phyloP scores from a whole-genome alignment of 2,797 vertebrate species.

The Sebastes variabilis region DNA sequence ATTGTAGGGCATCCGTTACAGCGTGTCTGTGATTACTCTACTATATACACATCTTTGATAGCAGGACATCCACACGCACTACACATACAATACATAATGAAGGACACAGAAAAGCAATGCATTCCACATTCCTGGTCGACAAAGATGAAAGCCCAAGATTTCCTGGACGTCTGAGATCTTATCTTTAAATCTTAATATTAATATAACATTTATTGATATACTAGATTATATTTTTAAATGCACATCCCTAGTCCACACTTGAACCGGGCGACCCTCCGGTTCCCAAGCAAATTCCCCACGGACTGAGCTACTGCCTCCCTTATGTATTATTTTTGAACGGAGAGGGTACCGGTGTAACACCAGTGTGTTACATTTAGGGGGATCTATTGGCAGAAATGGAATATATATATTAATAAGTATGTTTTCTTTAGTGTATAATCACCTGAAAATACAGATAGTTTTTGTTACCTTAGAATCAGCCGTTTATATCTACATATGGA shows the following conservation, averaged over 20 bases:
- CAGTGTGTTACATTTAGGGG: neutral
- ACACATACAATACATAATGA: neutral
- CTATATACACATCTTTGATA: neutral
- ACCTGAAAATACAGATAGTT: too few species aligned
- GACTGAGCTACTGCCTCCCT: neutral
- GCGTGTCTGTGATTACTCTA: neutral
- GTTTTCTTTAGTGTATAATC: too few species aligned
- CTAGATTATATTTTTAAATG: neutral
- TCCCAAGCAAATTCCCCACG: neutral
- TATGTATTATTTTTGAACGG: neutral
- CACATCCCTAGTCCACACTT: neutral
- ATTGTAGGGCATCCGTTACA: constrained; percentile 4
- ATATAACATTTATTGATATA: neutral
- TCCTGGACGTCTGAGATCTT: neutral
- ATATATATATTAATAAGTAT: neutral
- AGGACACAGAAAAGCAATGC: neutral
- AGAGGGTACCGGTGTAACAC: neutral
- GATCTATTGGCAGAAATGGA: neutral
- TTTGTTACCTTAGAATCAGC: too few species aligned
- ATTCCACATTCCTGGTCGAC: neutral
- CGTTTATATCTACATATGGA: too few species aligned
- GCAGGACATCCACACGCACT: neutral
- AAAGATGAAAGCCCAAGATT: neutral
- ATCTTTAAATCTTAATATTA: neutral
- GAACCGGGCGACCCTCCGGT: neutral